Evolutionary conservation across 2,113 vertebrate species (phyloP), one percentile per base, ranked within the genome.

Genomic region (Seriola dumerili): DNA sequence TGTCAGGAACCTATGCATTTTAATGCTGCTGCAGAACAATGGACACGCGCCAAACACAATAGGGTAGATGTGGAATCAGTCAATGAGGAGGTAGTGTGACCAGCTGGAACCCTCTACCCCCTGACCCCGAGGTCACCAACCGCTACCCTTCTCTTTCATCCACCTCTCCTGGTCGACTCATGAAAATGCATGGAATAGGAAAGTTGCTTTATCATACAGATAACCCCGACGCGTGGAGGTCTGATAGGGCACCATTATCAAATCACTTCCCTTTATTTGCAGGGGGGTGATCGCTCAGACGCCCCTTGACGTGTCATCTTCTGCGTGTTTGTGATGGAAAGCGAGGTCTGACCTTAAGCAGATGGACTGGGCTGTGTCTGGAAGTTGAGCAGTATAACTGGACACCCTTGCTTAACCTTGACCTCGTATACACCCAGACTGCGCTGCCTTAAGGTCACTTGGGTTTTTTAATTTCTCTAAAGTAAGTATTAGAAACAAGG

Each of bases 51-150:
- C 93, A 65, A 64, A 86, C 90, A 95, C 92, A 95, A 95, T 92
- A 72, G 93, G 86, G 36, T 83, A 83, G 89, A 89, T 93, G 89
- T 85, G 84, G 83, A 90, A 91, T 92, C 87, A 91, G 94, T 95
- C 94, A 91, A 84, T 88, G 90, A 84, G 78, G 86, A 90, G 89
- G 90, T 90, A 87, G 89, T 86, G 90, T 89, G 92, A 93, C 92
- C 95, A 95, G 95, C 94, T 95, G 95, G 90, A 94, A 85, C 88
- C 90, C 87, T 91, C 82, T 89, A 91, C 86, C 92, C 90, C 91
- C 87, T 95, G 95, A 94, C 94, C 94, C 75, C 6, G 40, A 84
- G 92, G 94, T 95, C 93, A 94, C 87, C 92, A 95, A 94, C 93
- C 46, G 92, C 91, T 93, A 78, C 81, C 67, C 84, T 72, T 40